Percentiles rank a stretch among this genome's conserved stretches.
These are phyloP conservation scores for Pipa parva DNA, from an alignment of 2,113 vertebrate species.

Conservation along the genomic window DNA sequence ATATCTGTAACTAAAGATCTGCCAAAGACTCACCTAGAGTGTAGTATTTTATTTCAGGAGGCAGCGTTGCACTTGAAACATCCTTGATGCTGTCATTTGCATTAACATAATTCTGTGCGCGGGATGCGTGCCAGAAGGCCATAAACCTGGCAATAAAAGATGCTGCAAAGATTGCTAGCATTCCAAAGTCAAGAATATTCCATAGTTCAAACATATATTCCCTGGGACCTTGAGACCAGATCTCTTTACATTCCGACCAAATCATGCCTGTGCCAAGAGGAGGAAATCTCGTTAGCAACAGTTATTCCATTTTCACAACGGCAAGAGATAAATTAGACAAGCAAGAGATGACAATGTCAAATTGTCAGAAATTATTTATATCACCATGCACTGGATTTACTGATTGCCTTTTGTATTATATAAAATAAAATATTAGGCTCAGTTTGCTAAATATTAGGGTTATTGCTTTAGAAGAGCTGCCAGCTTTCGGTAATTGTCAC, in stretches of 20 bases:
- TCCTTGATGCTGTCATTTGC: slow-evolving; percentile 68
- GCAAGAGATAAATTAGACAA: too few species aligned
- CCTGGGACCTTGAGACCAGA: slow-evolving; percentile 88
- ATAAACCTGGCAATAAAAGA: slow-evolving; percentile 92
- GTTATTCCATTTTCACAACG: too few species aligned
- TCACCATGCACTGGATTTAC: too few species aligned
- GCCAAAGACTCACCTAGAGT: slow-evolving; percentile 78
- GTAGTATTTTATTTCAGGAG: slow-evolving; percentile 85
- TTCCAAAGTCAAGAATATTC: slow-evolving; percentile 96
- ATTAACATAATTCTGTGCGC: slow-evolving; percentile 84
- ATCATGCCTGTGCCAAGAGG: slow-evolving; percentile 77
- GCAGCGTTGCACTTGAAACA: slow-evolving; percentile 72
- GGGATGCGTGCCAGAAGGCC: slow-evolving; percentile 90
- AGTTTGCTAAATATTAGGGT: too few species aligned
- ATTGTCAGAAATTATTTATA: too few species aligned
- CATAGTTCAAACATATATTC: slow-evolving; percentile 93
- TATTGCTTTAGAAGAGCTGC: too few species aligned
- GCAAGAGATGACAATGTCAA: too few species aligned
- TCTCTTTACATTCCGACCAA: slow-evolving; percentile 92
- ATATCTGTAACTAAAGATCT: slow-evolving; percentile 22
- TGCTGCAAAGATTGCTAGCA: slow-evolving; percentile 88
- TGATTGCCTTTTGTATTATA: too few species aligned
- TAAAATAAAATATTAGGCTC: too few species aligned
- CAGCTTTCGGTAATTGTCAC: too few species aligned
- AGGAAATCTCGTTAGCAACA: slow-evolving; percentile 26